Percentiles rank a stretch among this genome's conserved stretches.
Evolutionary conservation across 1,140 invertebrate species (phyloP).

Genomic region (Apolygus lucorum): DNA sequence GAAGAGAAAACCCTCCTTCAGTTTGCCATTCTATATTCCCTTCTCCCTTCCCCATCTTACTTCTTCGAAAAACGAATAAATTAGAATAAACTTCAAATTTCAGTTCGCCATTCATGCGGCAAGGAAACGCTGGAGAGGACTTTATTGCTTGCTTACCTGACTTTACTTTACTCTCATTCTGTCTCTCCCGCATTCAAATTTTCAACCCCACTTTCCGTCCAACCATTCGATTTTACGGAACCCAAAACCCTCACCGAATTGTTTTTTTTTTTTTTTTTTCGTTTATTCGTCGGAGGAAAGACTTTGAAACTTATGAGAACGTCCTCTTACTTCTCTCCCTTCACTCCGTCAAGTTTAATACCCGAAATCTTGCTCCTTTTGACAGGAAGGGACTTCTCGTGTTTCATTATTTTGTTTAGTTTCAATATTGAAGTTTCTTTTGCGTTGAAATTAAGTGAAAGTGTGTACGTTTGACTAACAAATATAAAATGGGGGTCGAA

Average conservation of each 20-base stretch:
- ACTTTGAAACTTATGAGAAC: conserved; percentile 9
- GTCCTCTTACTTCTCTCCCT: neutral
- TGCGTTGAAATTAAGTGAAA: too few relatives aligned
- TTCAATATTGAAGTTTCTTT: too few relatives aligned
- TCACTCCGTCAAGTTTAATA: neutral
- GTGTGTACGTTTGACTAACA: too few relatives aligned
- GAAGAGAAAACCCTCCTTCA: conserved; percentile 37
- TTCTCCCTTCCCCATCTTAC: neutral
- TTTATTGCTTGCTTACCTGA: conserved; percentile 25
- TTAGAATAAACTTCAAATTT: conserved; percentile 30
- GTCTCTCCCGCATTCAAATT: conserved; percentile 1
- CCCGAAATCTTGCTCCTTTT: too few relatives aligned
- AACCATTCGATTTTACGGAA: neutral
- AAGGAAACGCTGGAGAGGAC: neutral
- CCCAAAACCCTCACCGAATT: neutral
- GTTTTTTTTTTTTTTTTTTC: neutral
- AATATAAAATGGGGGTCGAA: too few relatives aligned
- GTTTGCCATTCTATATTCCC: conserved; percentile 20
- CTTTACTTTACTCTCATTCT: neutral
- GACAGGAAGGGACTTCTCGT: too few relatives aligned
- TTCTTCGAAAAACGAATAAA: conserved; percentile 18
- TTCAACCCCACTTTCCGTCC: neutral
- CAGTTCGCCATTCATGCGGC: conserved; percentile 27
- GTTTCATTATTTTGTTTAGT: too few relatives aligned
- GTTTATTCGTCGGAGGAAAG: neutral